Evolutionary conservation across 2,888 invertebrate species (phyloP), one percentile per base, ranked within the genome.

Genomic region (Chouioia cunea): DNA sequence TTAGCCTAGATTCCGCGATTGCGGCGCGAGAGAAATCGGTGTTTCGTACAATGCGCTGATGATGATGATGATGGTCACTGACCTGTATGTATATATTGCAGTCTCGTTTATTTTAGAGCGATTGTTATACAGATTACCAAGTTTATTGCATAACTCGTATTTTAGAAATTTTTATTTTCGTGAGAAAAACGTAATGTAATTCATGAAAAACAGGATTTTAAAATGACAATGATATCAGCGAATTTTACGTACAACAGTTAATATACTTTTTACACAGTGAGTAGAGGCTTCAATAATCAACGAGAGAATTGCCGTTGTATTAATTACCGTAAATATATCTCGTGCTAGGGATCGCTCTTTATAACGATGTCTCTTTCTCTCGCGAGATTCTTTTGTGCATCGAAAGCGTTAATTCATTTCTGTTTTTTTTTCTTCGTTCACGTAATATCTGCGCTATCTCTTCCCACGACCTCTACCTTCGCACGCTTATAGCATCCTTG

Each of bases 41-140:
- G 6, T n/a, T 48, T 50, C 18, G 48, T 14, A 6, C 2, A 15
- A 48, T 15, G n/a, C n/a, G 48, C n/a, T 15, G 48, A 82, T 82
- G n/a, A n/a, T n/a, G n/a, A n/a, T n/a, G n/a, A n/a, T n/a, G n/a
- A n/a, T n/a, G n/a, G n/a, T n/a, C n/a, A n/a, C n/a, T n/a, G n/a
- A n/a, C n/a, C n/a, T n/a, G n/a, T n/a, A n/a, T n/a, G n/a, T n/a
- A n/a, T n/a, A n/a, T n/a, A n/a, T n/a, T n/a, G n/a, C n/a, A n/a
- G n/a, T n/a, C n/a, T n/a, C n/a, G n/a, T n/a, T n/a, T n/a, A n/a
- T n/a, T n/a, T n/a, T n/a, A n/a, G n/a, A n/a, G n/a, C n/a, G n/a
- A n/a, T n/a, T n/a, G n/a, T n/a, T n/a, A n/a, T n/a, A n/a, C n/a
- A n/a, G n/a, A n/a, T n/a, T n/a, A n/a, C n/a, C n/a, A n/a, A n/a